Conservation (phyloP, 2,113 vertebrate species). For the Brachypodius melanocephalos region DNA sequence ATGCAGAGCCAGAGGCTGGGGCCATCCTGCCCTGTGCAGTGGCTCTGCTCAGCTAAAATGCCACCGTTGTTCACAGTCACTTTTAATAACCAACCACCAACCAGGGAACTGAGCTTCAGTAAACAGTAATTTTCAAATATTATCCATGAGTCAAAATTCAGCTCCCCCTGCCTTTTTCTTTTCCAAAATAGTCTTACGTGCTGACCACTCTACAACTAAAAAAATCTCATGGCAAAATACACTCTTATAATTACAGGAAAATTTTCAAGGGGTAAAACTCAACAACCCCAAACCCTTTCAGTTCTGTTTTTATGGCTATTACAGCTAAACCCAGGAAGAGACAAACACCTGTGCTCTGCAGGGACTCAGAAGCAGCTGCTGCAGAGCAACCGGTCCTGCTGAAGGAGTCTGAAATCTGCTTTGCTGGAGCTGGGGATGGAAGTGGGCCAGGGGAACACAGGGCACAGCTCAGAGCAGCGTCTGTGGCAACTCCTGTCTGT, state of each 20-base stretch:
- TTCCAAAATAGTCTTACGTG: neutral
- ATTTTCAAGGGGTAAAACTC: neutral
- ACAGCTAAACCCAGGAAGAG: neutral
- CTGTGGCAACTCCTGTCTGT: rapidly evolving
- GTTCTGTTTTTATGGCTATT: neutral
- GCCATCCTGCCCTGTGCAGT: neutral
- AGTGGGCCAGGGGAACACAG: rapidly evolving
- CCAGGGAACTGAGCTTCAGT: neutral
- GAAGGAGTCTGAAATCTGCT: neutral
- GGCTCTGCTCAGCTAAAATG: neutral
- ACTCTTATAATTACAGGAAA: neutral
- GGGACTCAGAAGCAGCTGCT: neutral
- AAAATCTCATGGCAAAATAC: neutral
- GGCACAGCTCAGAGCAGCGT: neutral
- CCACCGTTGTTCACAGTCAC: neutral
- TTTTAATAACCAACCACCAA: neutral
- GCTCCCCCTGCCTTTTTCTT: rapidly evolving
- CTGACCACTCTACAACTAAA: neutral
- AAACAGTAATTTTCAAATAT: neutral
- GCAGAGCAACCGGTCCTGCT: neutral
- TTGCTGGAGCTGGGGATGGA: neutral
- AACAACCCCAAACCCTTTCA: neutral
- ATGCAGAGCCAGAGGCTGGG: rapidly evolving
- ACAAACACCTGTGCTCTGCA: neutral
- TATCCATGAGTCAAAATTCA: neutral